These are phyloP conservation scores for Drosophila niveifrons DNA, from an alignment of 2,888 invertebrate species.

Conservation along the genomic window DNA sequence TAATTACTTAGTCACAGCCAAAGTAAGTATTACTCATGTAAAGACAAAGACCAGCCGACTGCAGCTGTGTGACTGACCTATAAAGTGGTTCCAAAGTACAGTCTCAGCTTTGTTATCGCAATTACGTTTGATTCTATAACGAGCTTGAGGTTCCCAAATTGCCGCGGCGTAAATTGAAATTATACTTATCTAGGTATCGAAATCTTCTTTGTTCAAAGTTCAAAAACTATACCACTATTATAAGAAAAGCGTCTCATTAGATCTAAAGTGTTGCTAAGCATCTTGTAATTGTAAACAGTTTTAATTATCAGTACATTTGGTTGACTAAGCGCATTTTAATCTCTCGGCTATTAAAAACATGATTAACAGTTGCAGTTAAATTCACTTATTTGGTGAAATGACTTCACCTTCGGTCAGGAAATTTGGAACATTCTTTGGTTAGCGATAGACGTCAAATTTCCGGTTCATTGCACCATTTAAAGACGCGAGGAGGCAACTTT, in stretches of 20 bases:
- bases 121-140: neutral
- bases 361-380: neutral
- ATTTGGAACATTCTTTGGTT: neutral
- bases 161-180: neutral
- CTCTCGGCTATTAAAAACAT: neutral
- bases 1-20: neutral
- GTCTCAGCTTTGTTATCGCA: constrained; percentile 3
- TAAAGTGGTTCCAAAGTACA: constrained; percentile 40
- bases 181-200: neutral
- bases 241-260: neutral
- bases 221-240: constrained; percentile 6
- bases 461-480: constrained; percentile 8
- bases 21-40: constrained; percentile 12
- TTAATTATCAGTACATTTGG: neutral
- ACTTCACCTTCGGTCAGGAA: neutral
- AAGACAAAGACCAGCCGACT: constrained; percentile 9
- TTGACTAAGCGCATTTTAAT: neutral
- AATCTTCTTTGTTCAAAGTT: constrained; percentile 8
- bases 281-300: neutral
- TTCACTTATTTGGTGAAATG: neutral
- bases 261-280: neutral
- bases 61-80: constrained; percentile 42
- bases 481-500: neutral
- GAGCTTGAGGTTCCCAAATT: constrained; percentile 1
- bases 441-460: constrained; percentile 2